A percentile compares a stretch with the other conserved stretches of the same genome.
These are phyloP conservation scores for Drosophila tropicalis DNA, from an alignment of 1,140 invertebrate genomes.

Conservation along the genomic window DNA sequence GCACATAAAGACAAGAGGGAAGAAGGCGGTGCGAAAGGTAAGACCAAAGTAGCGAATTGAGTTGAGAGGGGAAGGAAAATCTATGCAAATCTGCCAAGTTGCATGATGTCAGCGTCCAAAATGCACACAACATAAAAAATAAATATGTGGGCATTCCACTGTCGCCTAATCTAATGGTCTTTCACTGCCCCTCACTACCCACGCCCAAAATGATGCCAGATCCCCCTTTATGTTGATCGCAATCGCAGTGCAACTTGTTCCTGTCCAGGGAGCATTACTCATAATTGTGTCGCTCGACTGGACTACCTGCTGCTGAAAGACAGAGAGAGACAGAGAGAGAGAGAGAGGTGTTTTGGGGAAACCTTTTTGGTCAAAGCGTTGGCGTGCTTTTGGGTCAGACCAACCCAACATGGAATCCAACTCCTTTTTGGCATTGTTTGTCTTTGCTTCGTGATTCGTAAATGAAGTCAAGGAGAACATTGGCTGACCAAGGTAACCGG, in stretches of 20 bases:
- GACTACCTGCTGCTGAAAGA: constrained; percentile 26
- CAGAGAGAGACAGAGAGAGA: background rate
- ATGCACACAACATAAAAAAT: constrained; percentile 30
- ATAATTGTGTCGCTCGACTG: constrained; percentile 58
- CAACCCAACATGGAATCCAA: constrained; percentile 22
- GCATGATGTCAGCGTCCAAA: constrained; percentile 71
- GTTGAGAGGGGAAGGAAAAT: constrained; percentile 22
- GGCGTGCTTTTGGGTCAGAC: constrained; percentile 71
- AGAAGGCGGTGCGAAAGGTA: background rate
- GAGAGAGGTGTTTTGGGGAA: background rate
- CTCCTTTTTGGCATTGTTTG: constrained; percentile 78
- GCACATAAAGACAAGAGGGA: constrained; percentile 23
- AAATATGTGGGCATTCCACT: constrained; percentile 35
- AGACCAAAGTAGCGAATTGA: constrained; percentile 2
- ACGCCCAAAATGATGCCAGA: constrained; percentile 35
- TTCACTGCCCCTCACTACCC: constrained; percentile 33
- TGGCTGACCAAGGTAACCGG: constrained; percentile 35
- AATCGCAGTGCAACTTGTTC: constrained; percentile 52
- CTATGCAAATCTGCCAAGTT: constrained; percentile 65
- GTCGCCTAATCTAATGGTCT: constrained; percentile 46
- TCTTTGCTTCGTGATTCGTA: constrained; percentile 71
- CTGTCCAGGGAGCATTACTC: constrained; percentile 62
- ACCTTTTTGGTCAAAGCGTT: constrained; percentile 44
- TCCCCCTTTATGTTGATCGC: constrained; percentile 38
- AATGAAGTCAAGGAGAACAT: constrained; percentile 78